Evolutionary conservation across 2,888 invertebrate species (phyloP).

Genomic region (Xanthorhoe designata): DNA sequence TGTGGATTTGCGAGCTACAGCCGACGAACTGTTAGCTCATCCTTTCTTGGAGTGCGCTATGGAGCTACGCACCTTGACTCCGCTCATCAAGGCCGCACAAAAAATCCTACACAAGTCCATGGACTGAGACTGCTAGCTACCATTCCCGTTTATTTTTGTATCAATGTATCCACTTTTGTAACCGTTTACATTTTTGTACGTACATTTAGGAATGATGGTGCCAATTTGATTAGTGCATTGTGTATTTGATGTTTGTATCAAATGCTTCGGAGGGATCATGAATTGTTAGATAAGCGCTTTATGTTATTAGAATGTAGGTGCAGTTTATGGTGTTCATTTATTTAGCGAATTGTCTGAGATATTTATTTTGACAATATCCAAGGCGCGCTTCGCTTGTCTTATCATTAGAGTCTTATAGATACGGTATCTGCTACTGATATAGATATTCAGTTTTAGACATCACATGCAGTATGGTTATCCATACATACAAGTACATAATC

Average conservation of each 20-base stretch:
- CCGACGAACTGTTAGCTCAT: conserved; percentile 91
- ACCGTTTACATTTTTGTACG: conserved; percentile 63
- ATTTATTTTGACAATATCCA: conserved; percentile 60
- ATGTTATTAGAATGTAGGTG: conserved; percentile 33
- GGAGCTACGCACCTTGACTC: conserved; percentile 92
- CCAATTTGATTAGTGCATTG: conserved; percentile 50
- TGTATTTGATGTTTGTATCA: conserved; percentile 29
- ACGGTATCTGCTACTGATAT: conserved; percentile 70
- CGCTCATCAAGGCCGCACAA: conserved; percentile 96
- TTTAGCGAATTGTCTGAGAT: conserved; percentile 51
- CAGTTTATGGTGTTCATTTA: conserved; percentile 36
- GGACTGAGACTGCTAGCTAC: conserved; percentile 69
- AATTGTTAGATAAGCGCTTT: conserved; percentile 39
- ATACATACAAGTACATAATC: conserved; percentile 27
- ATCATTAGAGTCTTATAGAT: conserved; percentile 65
- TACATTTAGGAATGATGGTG: conserved; percentile 56
- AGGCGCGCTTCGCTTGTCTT: conserved; percentile 58
- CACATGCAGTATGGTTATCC: conserved; percentile 52
- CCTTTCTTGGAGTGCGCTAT: conserved; percentile 92
- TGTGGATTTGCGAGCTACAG: conserved; percentile 91
- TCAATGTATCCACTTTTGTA: conserved; percentile 63
- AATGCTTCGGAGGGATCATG: conserved; percentile 27
- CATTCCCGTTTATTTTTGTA: conserved; percentile 59
- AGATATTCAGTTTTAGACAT: conserved; percentile 61
- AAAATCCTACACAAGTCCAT: conserved; percentile 90